Percentiles rank a stretch among this genome's conserved stretches.
phyloP scores from a whole-genome alignment of 2,113 vertebrate species.

The Menidia beryllina region DNA sequence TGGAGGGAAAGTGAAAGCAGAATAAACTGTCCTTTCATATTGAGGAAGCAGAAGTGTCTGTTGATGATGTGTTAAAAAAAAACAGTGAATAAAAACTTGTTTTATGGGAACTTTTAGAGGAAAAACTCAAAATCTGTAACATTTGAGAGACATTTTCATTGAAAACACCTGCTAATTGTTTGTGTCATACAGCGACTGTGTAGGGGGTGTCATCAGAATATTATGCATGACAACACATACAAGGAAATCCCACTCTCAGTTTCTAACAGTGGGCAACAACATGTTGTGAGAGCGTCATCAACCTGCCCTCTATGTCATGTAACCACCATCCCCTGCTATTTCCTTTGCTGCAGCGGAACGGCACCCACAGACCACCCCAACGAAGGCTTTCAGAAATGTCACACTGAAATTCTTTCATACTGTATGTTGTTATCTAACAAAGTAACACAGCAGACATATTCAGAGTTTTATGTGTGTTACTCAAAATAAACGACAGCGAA shows the following conservation, averaged over 20 bases:
- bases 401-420: neutral
- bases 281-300: neutral
- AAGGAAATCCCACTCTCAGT: constrained; percentile 57
- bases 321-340: constrained; percentile 32
- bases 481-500: neutral
- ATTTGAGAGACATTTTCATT: neutral
- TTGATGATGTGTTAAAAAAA: neutral
- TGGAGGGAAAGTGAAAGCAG: constrained; percentile 68
- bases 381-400: neutral
- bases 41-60: constrained; percentile 18
- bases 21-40: neutral
- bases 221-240: constrained; percentile 5
- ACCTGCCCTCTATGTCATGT: constrained; percentile 14
- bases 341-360: constrained; percentile 47
- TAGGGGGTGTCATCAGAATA: neutral
- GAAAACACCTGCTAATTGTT: neutral
- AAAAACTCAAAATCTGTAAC: neutral
- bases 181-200: constrained; percentile 14
- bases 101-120: constrained; percentile 1
- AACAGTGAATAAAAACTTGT: neutral
- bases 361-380: constrained; percentile 37
- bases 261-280: constrained; percentile 6
- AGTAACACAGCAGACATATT: neutral
- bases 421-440: neutral
- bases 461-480: neutral